Evolutionary conservation across 2,888 invertebrate species (phyloP), one percentile per base, ranked within the genome.

Genomic region (Drosophila paucipuncta): DNA sequence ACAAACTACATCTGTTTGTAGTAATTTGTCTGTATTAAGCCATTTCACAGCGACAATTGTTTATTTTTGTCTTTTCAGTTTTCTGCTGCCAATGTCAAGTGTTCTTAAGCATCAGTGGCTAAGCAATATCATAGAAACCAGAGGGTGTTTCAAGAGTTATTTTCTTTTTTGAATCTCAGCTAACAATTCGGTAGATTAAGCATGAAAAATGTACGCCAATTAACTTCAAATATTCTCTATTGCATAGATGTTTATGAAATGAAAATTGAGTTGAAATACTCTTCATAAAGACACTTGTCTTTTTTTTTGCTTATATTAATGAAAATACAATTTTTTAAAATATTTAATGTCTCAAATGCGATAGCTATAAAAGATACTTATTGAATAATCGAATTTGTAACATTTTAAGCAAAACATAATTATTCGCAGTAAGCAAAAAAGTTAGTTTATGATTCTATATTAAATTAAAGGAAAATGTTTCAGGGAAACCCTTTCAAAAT

Each of bases 21-120:
- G 22, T 50, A 39, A 59, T 49, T 39, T 50, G 25, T 55, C 28
- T 10, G 10, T 18, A 43, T 63, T 39, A 33, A 33, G 16, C 61
- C 35, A 69, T 55, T 55, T 28, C 61, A 43, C 62, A 57, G 30
- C 18, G 33, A 52, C n/a, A 22, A 49, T 28, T 13, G 59, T 60
- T 37, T 55, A 43, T 50, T 59, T 35, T 11, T 54, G 10, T 49
- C 41, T 73, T 58, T 72, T 16, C 25, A 28, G 25, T 25, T 58
- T 35, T 16, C 25, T 25, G 25, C 16, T 13, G 47, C 9, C 57
- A 49, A 73, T 55, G 39, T 47, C 49, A 50, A 50, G 35, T 55
- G 49, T 37, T 59, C 59, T 33, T 16, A 58, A 50, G 73, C 37
- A 37, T 18, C 16, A 3, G 18, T 11, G 37, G 10, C 11, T 55